Conservation (phyloP, 2,888 invertebrate species). For the Osmoderma eremita region DNA sequence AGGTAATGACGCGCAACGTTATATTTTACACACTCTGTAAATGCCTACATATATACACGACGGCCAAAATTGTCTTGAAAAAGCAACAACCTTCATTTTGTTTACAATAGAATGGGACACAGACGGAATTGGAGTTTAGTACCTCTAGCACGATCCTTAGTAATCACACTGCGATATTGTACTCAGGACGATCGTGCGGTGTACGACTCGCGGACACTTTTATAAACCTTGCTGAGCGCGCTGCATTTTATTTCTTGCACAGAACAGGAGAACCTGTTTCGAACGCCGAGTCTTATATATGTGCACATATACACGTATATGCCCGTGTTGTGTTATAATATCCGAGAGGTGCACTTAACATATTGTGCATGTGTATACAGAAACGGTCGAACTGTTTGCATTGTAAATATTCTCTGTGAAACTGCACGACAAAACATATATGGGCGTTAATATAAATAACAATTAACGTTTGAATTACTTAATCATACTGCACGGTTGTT, state of each 20-base stretch:
- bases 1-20: too few relatives aligned
- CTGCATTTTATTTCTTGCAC: constrained; percentile 40
- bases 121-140: constrained; percentile 53
- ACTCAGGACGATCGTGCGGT: constrained; percentile 51
- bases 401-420: constrained; percentile 38
- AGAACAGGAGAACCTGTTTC: constrained; percentile 36
- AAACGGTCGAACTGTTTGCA: constrained; percentile 30
- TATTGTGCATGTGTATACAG: constrained; percentile 26
- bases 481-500: constrained; percentile 35
- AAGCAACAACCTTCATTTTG: constrained; percentile 39
- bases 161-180: constrained; percentile 59
- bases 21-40: too few relatives aligned
- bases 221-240: constrained; percentile 45
- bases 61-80: neutral
- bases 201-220: constrained; percentile 50
- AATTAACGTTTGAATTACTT: constrained; percentile 38
- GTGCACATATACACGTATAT: neutral
- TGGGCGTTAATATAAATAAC: constrained; percentile 33
- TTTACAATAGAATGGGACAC: constrained; percentile 34
- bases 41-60: too few relatives aligned
- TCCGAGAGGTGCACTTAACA: constrained; percentile 27
- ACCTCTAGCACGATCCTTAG: constrained; percentile 57
- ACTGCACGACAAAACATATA: constrained; percentile 41
- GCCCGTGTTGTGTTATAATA: constrained; percentile 12
- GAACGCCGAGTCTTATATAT: constrained; percentile 16